Conservation (phyloP, 1,140 invertebrate species). For the Bombus sibiricus region DNA sequence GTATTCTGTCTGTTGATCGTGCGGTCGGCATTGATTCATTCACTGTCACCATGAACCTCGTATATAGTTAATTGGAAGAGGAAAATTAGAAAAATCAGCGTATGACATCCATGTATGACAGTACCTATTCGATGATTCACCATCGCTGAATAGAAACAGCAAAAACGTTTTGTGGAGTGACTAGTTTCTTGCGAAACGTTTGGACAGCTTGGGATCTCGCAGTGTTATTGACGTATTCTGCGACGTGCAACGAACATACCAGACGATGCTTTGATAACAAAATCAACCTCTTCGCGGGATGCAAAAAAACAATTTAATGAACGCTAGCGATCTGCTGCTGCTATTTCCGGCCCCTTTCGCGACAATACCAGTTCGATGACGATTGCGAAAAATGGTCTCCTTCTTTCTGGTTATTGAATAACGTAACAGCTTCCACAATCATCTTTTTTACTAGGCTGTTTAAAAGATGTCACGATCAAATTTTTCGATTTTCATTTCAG, state of each 20-base stretch:
- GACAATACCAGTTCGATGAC: background rate
- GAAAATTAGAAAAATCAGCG: background rate
- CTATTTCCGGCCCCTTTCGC: background rate
- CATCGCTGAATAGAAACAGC: background rate
- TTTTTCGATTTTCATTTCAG: too few relatives aligned
- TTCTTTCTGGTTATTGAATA: background rate
- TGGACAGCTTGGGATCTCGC: constrained; percentile 3
- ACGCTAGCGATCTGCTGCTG: constrained; percentile 16
- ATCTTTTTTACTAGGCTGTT: background rate
- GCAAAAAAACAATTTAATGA: constrained; percentile 43
- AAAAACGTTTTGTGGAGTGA: background rate
- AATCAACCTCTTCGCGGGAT: constrained; percentile 19
- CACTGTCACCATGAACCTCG: background rate
- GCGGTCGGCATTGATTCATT: background rate
- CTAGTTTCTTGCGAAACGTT: background rate
- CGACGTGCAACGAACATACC: background rate
- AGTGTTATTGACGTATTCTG: constrained; percentile 24
- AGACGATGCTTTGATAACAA: constrained; percentile 8
- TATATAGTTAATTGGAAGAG: too few relatives aligned
- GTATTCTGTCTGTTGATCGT: background rate
- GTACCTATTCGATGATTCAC: background rate
- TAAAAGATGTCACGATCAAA: background rate
- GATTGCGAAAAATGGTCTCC: background rate
- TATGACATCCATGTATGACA: background rate
- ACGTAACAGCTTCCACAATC: background rate